Conservation (phyloP, 2,888 invertebrate species). For the Eremobia ochroleuca region DNA sequence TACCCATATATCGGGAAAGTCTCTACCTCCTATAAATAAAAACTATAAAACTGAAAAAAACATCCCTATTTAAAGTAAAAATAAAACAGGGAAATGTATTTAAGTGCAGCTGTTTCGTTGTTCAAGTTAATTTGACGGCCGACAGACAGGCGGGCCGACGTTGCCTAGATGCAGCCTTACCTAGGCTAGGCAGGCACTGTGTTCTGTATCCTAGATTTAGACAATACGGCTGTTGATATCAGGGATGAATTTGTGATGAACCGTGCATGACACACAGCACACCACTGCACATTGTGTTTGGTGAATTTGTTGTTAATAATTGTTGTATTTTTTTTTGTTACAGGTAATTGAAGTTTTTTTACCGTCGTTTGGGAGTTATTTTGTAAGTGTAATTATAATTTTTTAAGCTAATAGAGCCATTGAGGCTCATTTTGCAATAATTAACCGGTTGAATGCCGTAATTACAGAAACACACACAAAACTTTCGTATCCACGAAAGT, state of each 20-base stretch:
- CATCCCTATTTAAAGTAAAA: conserved; percentile 42
- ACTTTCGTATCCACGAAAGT: no score
- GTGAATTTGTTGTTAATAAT: conserved; percentile 14
- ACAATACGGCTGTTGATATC: conserved; percentile 23
- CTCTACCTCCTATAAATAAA: conserved; percentile 3
- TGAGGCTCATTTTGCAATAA: background rate
- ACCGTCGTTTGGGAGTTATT: background rate
- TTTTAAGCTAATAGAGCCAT: background rate
- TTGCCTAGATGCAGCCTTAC: conserved; percentile 1
- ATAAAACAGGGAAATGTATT: conserved; percentile 57
- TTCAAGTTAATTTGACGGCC: conserved; percentile 65
- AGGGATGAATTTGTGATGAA: conserved; percentile 1
- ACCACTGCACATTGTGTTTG: no score
- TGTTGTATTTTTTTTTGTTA: conserved; percentile 39
- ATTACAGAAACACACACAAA: no score
- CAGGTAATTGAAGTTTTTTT: conserved; percentile 50
- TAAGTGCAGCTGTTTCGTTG: conserved; percentile 54
- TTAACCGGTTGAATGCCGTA: background rate
- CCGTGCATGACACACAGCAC: no score
- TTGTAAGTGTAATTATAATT: conserved; percentile 10
- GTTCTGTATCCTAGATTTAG: background rate
- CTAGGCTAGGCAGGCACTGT: conserved; percentile 9
- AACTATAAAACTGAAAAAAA: background rate
- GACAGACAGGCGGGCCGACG: conserved; percentile 59
- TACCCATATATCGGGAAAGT: background rate